Evolutionary conservation across 2,113 vertebrate species (phyloP).

Genomic region (Rhadina sibilatrix): DNA sequence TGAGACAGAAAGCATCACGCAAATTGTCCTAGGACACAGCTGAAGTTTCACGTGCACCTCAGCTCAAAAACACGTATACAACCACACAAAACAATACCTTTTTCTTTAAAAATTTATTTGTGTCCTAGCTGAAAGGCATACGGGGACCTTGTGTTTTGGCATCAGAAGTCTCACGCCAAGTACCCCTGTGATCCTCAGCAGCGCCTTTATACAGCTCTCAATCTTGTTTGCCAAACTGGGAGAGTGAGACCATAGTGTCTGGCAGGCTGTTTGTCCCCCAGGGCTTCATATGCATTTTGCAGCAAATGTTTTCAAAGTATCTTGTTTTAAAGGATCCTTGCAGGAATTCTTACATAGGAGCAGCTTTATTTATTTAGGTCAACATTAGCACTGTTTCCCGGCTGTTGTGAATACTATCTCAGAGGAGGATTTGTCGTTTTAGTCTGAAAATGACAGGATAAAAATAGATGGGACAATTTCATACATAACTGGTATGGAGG

Average conservation of each 20-base stretch:
- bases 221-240: not conserved
- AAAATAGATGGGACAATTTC: slow-evolving; percentile 2
- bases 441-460: slow-evolving; percentile 40
- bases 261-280: not conserved
- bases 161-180: not conserved
- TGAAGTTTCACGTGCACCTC: not conserved
- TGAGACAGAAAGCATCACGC: not conserved
- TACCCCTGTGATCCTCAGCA: not conserved
- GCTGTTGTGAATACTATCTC: slow-evolving; percentile 24
- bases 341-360: slow-evolving; percentile 10
- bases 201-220: not conserved
- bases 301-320: slow-evolving; percentile 24
- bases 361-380: slow-evolving; percentile 53
- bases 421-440: slow-evolving; percentile 49
- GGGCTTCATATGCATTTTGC: not conserved
- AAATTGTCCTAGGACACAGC: not conserved
- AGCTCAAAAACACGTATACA: not conserved
- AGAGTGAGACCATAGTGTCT: slow-evolving; percentile 5
- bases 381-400: slow-evolving; percentile 46
- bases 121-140: not conserved
- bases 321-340: slow-evolving; percentile 18
- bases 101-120: not conserved
- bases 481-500: not conserved
- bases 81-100: not conserved
- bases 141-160: not conserved